Evolutionary conservation across 2,113 vertebrate species (phyloP).

Genomic region (Takifugu flavidus): DNA sequence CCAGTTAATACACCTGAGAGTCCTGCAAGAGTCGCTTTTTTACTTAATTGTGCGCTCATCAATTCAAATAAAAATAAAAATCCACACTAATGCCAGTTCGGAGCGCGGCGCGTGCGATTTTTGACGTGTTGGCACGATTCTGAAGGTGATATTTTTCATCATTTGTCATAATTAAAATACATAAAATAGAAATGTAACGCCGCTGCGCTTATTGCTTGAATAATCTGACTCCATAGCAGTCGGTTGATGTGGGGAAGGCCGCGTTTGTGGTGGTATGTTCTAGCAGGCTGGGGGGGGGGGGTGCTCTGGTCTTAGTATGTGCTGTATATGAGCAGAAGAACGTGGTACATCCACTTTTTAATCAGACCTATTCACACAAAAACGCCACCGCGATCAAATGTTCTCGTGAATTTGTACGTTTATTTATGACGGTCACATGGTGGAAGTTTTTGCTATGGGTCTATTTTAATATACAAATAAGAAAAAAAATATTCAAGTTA

Average conservation of each 20-base stretch:
- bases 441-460: too few species aligned
- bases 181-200: constrained; percentile 13
- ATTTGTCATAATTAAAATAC: constrained; percentile 16
- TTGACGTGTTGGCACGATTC: too few species aligned
- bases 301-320: constrained; percentile 16
- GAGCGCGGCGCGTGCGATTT: neutral
- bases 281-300: constrained; percentile 38
- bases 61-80: constrained; percentile 15
- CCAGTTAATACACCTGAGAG: constrained; percentile 11
- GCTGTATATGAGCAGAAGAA: constrained; percentile 17
- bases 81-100: neutral
- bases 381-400: neutral
- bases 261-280: constrained; percentile 43
- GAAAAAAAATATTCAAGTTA: too few species aligned
- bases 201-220: constrained; percentile 29
- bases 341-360: constrained; percentile 23
- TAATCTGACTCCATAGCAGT: constrained; percentile 31
- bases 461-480: too few species aligned
- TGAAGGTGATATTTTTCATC: too few species aligned
- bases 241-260: constrained; percentile 36
- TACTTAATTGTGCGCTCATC: constrained; percentile 5
- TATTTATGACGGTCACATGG: too few species aligned
- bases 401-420: neutral
- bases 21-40: constrained; percentile 28
- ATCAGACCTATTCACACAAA: neutral